Evolutionary conservation across 2,797 vertebrate genomes (phyloP).

Genomic region (Chloroceryle amazona): DNA sequence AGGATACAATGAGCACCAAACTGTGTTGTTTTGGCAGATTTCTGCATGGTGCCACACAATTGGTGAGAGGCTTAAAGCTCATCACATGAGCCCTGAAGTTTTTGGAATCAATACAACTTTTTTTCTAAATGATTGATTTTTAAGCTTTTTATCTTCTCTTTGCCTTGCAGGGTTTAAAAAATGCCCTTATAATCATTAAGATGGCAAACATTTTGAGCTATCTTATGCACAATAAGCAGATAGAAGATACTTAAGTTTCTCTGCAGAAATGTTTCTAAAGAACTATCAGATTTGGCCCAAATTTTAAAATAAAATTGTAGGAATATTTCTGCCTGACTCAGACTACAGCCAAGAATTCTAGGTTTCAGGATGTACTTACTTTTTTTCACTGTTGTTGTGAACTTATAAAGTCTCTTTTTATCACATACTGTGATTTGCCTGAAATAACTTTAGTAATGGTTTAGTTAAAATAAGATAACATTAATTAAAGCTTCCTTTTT

Average conservation of each 20-base stretch:
- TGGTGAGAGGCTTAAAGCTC: conserved; percentile 74
- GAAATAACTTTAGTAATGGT: background rate
- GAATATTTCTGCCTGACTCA: background rate
- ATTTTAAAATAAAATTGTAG: background rate
- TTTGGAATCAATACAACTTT: conserved; percentile 68
- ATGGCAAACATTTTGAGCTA: conserved; percentile 29
- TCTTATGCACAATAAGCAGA: background rate
- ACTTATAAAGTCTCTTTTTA: background rate
- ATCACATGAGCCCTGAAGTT: conserved; percentile 62
- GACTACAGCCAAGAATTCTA: background rate
- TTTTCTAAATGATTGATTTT: conserved; percentile 58
- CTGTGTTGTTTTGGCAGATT: conserved; percentile 84
- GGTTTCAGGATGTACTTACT: background rate
- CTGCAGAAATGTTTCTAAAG: background rate
- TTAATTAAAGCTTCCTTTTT: background rate
- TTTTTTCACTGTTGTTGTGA: background rate
- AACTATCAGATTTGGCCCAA: background rate
- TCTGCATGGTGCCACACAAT: conserved; percentile 76
- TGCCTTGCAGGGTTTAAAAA: conserved; percentile 27
- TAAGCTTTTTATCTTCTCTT: conserved; percentile 54
- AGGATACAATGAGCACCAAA: conserved; percentile 85
- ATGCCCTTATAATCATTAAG: conserved; percentile 16
- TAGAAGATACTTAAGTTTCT: background rate
- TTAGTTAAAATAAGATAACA: background rate
- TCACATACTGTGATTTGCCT: background rate